A percentile compares a stretch with the other conserved stretches of the same genome.
These are phyloP conservation scores for Sebastes taczanowskii DNA, from an alignment of 2,797 vertebrate species.

Conservation along the genomic window DNA sequence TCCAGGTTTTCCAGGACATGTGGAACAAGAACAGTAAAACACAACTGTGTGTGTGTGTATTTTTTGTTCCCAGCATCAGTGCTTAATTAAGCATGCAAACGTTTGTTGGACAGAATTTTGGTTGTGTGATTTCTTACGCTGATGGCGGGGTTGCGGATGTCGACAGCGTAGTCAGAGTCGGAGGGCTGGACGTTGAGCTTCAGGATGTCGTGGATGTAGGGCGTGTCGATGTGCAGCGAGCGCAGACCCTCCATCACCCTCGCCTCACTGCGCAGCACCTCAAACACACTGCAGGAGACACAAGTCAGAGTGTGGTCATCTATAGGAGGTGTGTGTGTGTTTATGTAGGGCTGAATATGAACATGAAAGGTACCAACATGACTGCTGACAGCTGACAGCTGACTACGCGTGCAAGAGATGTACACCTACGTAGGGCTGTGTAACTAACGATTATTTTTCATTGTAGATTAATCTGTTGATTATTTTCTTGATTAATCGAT, in stretches of 20 bases:
- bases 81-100: neutral
- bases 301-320: neutral
- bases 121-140: slow-evolving; percentile 79
- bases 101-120: neutral
- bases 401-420: neutral
- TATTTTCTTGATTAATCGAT: too few species aligned
- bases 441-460: too few species aligned
- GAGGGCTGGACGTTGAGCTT: slow-evolving; percentile 94
- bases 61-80: neutral
- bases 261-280: slow-evolving; percentile 92
- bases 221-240: slow-evolving; percentile 90
- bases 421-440: too few species aligned
- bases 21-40: neutral
- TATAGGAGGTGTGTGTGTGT: neutral
- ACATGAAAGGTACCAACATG: neutral
- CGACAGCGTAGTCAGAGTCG: slow-evolving; percentile 94
- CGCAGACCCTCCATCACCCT: slow-evolving; percentile 96
- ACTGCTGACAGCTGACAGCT: neutral
- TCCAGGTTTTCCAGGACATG: neutral
- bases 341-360: neutral
- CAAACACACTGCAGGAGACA: slow-evolving; percentile 85
- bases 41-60: neutral
- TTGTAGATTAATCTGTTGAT: too few species aligned
- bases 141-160: slow-evolving; percentile 92
- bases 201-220: slow-evolving; percentile 91